Evolutionary conservation across 2,888 invertebrate species (phyloP), one percentile per base, ranked within the genome.

Genomic region (Philereme vetulata): DNA sequence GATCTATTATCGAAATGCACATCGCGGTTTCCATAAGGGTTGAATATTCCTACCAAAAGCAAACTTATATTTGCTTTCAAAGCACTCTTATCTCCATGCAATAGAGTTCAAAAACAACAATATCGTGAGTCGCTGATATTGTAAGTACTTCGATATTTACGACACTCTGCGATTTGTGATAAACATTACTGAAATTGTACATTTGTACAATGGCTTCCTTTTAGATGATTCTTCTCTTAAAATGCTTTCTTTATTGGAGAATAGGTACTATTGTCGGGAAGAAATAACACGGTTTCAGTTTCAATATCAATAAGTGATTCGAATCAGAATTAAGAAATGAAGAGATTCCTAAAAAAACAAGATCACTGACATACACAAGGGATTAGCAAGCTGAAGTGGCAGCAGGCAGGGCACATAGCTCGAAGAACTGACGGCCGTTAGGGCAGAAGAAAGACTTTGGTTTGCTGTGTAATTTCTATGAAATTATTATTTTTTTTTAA

Each of bases 1-100:
- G 66, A 66, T 68, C 79, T 88, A 87, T 89, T 88, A 89, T 88
- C 88, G 86, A 86, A 88, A 86, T 88, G 88, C 87, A 86, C 87
- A 88, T 86, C 88, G 85, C 78, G 85, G 87, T 86, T 86, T 79
- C 69, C 74, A 84, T 86, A 87, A 88, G 88, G 89, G 89, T 88
- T 88, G 87, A 86, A 84, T 84, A 85, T 87, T 86, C 81, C 63
- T 60, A 45, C 66, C 66, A 71, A 72, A 66, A 59, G 62, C 75
- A 70, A 76, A 38, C 40, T 56, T 68, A 67, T 52, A 50, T 8
- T 6, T 62, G 33, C 71, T 48, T 33, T 33, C 38, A 6, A 4
- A 7, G 7, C 9, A 52, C 52, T 62, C 67, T 73, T 78, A 74
- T 4, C 0, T 0, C 9, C 0, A 7, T 0, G 0, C 0, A 0